Base-by-base conservation (phyloP, 1,140 invertebrate genomes). In the Zaprionus ornatus region DNA sequence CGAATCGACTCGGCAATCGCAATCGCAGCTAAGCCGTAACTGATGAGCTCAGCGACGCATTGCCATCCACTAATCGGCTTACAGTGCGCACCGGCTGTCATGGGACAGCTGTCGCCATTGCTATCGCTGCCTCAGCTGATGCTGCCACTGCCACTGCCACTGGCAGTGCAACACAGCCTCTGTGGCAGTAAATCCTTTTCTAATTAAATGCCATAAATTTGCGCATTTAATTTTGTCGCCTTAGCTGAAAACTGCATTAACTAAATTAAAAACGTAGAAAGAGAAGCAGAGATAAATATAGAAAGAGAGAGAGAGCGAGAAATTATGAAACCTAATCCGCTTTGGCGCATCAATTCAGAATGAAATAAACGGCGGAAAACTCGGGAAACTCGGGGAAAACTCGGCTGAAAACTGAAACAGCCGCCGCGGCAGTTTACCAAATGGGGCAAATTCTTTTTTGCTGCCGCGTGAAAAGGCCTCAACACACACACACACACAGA, bases 291-390 rank as follows among this genome's bases (percentile, higher is more conserved):
- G 40, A 45, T 45, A 45, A 17, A 37, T 37, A 37, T 4, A 15
- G 2, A 21, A 32, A 25, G 35, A 35, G 3, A 21, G 10, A 4
- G 10, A 50, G 64, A 25, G 48, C 17, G 55, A 19, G 27, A 79
- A 62, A 76, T 82, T 70, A 81, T 78, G 76, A 78, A 77, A 50
- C 62, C 25, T 87, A 88, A 87, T 87, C 83, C 80, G 84, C 67
- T 87, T 87, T 82, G 54, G 32, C 59, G 50, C 83, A 87, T 88
- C 77, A 86, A 81, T 80, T 66, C 80, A 69, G 70, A 78, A 54
- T 37, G 29, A 76, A 45, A 71, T 21, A 71, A 60, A 59, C 52
- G n/a, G 42, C 12, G 23, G 27, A 42, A 61, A 61, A 61, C 37
- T 48, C 50, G 13, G 25, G 35, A 65, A 32, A 50, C 21, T 63